Evolutionary conservation across 2,888 invertebrate genomes (phyloP), one percentile per base, ranked within the genome.

Genomic region (Girardia tigrina): DNA sequence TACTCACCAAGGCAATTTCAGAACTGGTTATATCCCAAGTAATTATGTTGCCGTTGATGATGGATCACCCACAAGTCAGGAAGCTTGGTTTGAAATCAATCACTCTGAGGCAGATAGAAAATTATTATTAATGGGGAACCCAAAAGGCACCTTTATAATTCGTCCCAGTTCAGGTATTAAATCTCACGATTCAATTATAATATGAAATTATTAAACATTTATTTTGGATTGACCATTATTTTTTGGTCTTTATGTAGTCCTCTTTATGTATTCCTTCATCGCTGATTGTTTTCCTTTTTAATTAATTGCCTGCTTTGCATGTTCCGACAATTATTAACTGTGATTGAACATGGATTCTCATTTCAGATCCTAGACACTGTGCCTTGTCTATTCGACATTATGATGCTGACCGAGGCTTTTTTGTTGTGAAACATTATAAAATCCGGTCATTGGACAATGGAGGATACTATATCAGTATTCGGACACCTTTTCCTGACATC

Each of bases 371-470:
- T 8, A 78, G 79, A 0, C 79, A 81, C n/a, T 85, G 81, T 80
- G 85, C 84, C 29, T 78, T 85, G 74, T 84, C 85, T 69, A 91
- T 93, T 16, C 91, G 93, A 85, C 69, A 77, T 73, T 91, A 91
- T 81, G 94, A 95, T 84, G 91, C 91, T 81, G 89, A 89, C 26
- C 87, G 91, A 78, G 92, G 91, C 84, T 80, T 80, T 0, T 77
- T 27, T 56, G 94, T 94, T 82, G 94, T 95, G 42, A 97, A 97
- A 84, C 97, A 98, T 85, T 98, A 98, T 86, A 94, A 95, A 86
- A 95, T 98, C 82, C 93, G 95, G 83, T 91, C 91, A 6, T 86
- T 95, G 81, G 94, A 94, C 81, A 81, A 83, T 77, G 93, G 94
- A 83, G 94, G 94, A 42, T 94, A 90, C 83, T 98, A 91, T 83